These are phyloP conservation scores for Fregetta grallaria DNA, from an alignment of 2,113 vertebrate species.

Conservation along the genomic window DNA sequence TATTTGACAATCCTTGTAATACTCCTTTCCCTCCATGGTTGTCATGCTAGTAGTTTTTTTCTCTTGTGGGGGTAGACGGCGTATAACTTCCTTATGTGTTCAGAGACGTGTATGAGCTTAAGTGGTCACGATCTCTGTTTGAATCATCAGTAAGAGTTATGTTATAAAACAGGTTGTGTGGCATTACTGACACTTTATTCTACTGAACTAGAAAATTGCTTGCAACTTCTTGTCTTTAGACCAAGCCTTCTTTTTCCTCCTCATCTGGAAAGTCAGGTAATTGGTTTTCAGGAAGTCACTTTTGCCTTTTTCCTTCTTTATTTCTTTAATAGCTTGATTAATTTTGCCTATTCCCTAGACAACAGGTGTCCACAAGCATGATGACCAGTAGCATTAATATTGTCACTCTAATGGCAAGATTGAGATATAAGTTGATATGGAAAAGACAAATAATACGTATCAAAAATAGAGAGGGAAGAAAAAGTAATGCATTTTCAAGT, in stretches of 20 bases:
- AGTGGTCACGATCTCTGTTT: background rate
- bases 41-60: background rate
- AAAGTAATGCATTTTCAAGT: background rate
- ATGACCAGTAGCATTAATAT: background rate
- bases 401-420: background rate
- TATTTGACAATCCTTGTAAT: background rate
- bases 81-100: background rate
- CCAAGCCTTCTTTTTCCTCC: background rate
- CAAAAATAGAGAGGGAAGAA: background rate
- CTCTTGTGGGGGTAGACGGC: background rate
- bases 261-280: background rate
- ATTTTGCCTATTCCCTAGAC: background rate
- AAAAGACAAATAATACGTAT: background rate
- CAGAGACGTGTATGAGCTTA: background rate
- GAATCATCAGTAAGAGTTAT: background rate
- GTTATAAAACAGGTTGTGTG: background rate
- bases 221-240: background rate
- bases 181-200: conserved; percentile 1
- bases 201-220: background rate
- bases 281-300: background rate
- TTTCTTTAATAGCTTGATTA: background rate
- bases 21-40: background rate
- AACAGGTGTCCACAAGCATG: background rate
- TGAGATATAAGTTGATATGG: background rate
- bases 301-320: background rate